Evolutionary conservation across 2,888 invertebrate genomes (phyloP).

Genomic region (Nomada flava): DNA sequence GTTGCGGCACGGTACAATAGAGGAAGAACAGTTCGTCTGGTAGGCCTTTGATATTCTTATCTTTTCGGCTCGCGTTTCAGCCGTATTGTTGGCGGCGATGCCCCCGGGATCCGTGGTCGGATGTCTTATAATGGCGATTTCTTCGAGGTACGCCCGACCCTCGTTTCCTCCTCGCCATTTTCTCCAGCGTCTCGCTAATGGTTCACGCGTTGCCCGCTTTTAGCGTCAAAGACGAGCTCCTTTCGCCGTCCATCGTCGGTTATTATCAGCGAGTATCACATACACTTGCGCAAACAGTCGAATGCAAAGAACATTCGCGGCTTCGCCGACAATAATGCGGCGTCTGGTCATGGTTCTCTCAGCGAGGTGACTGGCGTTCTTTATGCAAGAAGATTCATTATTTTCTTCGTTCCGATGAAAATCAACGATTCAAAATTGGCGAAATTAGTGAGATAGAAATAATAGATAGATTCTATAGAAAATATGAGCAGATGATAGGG

Average conservation of each 20-base stretch:
- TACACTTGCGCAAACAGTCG: constrained; percentile 63
- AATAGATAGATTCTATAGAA: too few relatives aligned
- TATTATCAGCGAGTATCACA: constrained; percentile 13
- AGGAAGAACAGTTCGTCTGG: constrained; percentile 67
- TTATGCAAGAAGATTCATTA: not conserved
- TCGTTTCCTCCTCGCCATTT: constrained; percentile 52
- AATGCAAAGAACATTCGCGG: constrained; percentile 24
- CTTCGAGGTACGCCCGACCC: constrained; percentile 60
- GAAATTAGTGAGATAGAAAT: too few relatives aligned
- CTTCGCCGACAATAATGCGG: not conserved
- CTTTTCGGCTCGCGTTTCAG: constrained; percentile 64
- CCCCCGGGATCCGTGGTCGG: constrained; percentile 63
- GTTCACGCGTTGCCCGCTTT: constrained; percentile 46
- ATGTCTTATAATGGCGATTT: constrained; percentile 70
- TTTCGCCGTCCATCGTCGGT: constrained; percentile 4
- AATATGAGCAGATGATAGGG: too few relatives aligned
- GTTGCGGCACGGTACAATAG: constrained; percentile 48
- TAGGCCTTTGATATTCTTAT: constrained; percentile 73
- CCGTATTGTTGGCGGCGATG: constrained; percentile 60
- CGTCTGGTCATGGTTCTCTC: not conserved
- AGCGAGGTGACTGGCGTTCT: not conserved
- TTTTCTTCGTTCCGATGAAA: not conserved
- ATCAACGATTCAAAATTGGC: not conserved
- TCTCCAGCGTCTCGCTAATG: constrained; percentile 61
- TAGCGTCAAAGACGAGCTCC: constrained; percentile 42